Percentiles rank a stretch among this genome's conserved stretches.
These are phyloP conservation scores for Sebastes matsubarae DNA, from an alignment of 2,797 vertebrate genomes.

Conservation along the genomic window DNA sequence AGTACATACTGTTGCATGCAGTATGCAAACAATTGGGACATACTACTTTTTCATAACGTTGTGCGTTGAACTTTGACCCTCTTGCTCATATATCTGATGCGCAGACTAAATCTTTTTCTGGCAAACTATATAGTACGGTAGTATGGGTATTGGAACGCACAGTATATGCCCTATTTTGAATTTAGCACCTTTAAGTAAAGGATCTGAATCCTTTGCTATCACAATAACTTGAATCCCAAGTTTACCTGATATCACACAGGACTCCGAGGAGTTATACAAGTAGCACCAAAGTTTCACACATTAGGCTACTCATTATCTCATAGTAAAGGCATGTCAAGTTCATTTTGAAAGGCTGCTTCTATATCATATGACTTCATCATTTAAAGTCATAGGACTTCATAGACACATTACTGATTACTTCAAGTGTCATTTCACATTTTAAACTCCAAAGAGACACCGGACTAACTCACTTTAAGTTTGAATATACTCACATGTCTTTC, in stretches of 20 bases:
- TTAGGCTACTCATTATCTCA: not conserved
- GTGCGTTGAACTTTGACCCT: too few relatives aligned
- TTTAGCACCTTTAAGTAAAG: not conserved
- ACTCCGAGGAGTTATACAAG: not conserved
- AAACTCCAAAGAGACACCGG: not conserved
- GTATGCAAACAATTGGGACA: too few relatives aligned
- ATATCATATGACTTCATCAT: not conserved
- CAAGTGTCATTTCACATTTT: not conserved
- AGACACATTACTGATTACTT: not conserved
- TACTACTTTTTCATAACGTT: too few relatives aligned
- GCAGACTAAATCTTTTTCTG: too few relatives aligned
- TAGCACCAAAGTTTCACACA: not conserved
- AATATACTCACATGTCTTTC: not conserved
- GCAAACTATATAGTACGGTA: too few relatives aligned
- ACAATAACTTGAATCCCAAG: accelerated
- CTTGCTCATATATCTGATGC: too few relatives aligned
- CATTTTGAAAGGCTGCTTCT: conserved; percentile 1
- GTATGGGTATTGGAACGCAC: too few relatives aligned
- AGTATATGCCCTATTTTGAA: accelerated
- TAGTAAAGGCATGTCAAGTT: not conserved
- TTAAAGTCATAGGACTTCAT: not conserved
- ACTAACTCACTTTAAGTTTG: not conserved
- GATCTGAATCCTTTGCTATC: not conserved
- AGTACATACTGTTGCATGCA: too few relatives aligned
- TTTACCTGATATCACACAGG: not conserved